Evolutionary conservation across 2,888 invertebrate genomes (phyloP).

Genomic region (Trissolcus japonicus): DNA sequence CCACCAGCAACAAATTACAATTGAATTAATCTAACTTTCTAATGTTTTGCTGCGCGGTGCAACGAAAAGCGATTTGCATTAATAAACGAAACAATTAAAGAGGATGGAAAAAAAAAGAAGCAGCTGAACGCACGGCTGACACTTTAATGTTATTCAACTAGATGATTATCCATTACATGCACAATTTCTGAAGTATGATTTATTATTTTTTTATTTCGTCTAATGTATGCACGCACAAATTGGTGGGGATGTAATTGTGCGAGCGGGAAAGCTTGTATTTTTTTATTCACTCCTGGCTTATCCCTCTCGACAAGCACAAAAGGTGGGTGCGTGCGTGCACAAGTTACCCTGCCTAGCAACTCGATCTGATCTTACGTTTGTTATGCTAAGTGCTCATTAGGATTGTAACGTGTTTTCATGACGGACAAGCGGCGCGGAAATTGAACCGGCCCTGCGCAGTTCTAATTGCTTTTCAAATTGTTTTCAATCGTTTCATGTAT

Average conservation of each 20-base stretch:
- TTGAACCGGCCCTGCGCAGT: constrained; percentile 40
- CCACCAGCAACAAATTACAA: constrained; percentile 2
- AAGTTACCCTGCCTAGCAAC: constrained; percentile 63
- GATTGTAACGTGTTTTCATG: constrained; percentile 66
- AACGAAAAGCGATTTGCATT: constrained; percentile 23
- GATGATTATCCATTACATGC: constrained; percentile 56
- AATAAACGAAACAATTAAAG: constrained; percentile 41
- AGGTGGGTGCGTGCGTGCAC: constrained; percentile 56
- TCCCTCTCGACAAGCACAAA: constrained; percentile 47
- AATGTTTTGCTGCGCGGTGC: constrained; percentile 1
- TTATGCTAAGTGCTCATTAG: constrained; percentile 75
- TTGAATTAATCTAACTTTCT: constrained; percentile 24
- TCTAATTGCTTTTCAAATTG: constrained; percentile 45
- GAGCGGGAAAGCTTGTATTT: constrained; percentile 43
- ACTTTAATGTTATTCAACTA: constrained; percentile 53
- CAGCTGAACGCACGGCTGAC: constrained; percentile 34
- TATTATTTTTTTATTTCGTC: constrained; percentile 50
- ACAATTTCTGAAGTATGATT: constrained; percentile 55
- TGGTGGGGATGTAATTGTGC: constrained; percentile 51
- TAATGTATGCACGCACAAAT: constrained; percentile 40
- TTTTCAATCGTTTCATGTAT: constrained; percentile 33
- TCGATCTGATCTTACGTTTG: constrained; percentile 72
- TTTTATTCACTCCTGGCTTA: constrained; percentile 42
- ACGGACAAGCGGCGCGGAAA: constrained; percentile 55
- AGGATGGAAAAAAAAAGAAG: constrained; percentile 25